These are phyloP conservation scores for Eretmochelys imbricata DNA, from an alignment of 2,113 vertebrate genomes.

Conservation along the genomic window DNA sequence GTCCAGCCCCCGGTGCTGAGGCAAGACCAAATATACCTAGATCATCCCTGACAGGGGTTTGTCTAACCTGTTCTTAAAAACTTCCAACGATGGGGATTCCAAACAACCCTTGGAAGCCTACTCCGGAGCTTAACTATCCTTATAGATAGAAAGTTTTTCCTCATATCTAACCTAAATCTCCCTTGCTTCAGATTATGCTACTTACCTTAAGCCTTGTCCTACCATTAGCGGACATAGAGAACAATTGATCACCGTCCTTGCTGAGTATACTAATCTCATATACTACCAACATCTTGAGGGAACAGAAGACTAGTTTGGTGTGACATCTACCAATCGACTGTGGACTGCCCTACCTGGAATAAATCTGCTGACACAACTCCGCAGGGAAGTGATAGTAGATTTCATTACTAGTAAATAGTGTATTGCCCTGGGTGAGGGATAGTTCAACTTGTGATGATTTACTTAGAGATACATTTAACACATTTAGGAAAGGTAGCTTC, in stretches of 20 bases:
- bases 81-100: neutral
- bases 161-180: neutral
- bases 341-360: neutral
- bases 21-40: neutral
- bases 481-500: neutral
- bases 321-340: neutral
- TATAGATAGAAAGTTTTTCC: neutral
- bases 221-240: neutral
- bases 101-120: neutral
- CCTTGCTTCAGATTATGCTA: neutral
- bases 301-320: neutral
- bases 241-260: neutral
- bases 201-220: neutral
- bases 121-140: neutral
- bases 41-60: neutral
- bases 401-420: neutral
- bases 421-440: neutral
- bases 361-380: neutral
- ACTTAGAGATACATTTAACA: constrained; percentile 5
- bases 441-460: constrained; percentile 9
- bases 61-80: neutral
- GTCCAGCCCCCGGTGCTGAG: neutral
- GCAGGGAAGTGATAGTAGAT: neutral
- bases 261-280: neutral
- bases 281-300: neutral